Evolutionary conservation across 2,797 vertebrate species (phyloP).

Genomic region (Novumbra hubbsi): DNA sequence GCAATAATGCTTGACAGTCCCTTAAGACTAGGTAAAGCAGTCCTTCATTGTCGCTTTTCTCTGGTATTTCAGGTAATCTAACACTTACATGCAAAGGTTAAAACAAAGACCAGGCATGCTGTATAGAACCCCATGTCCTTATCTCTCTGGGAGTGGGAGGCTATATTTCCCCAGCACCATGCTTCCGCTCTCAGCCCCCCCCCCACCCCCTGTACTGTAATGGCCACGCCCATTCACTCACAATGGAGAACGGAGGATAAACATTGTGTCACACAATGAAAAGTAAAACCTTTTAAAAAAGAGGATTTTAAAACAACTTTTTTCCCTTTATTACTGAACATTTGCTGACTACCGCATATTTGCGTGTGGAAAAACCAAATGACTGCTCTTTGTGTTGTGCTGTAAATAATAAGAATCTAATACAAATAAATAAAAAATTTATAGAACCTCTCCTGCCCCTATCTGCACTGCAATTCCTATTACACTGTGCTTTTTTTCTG

Average conservation of each 20-base stretch:
- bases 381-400: not conserved
- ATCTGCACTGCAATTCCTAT: too few relatives aligned
- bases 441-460: not conserved
- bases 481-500: too few relatives aligned
- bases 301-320: not conserved
- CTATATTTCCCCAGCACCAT: constrained; percentile 59
- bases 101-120: not conserved
- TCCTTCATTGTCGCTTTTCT: too few relatives aligned
- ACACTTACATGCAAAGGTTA: not conserved
- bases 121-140: constrained; percentile 49
- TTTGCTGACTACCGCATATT: not conserved
- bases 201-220: constrained; percentile 24
- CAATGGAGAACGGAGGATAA: constrained; percentile 37
- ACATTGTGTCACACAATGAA: constrained; percentile 14
- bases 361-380: not conserved
- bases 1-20: too few relatives aligned
- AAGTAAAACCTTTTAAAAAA: constrained; percentile 6
- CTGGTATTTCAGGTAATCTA: too few relatives aligned
- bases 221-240: constrained; percentile 32
- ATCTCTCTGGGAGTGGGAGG: constrained; percentile 59
- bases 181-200: constrained; percentile 50
- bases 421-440: not conserved
- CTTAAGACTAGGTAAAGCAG: too few relatives aligned
- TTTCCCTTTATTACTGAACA: not conserved
- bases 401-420: not conserved